Conservation (phyloP, 2,113 vertebrate genomes). For the Suricata suricatta region DNA sequence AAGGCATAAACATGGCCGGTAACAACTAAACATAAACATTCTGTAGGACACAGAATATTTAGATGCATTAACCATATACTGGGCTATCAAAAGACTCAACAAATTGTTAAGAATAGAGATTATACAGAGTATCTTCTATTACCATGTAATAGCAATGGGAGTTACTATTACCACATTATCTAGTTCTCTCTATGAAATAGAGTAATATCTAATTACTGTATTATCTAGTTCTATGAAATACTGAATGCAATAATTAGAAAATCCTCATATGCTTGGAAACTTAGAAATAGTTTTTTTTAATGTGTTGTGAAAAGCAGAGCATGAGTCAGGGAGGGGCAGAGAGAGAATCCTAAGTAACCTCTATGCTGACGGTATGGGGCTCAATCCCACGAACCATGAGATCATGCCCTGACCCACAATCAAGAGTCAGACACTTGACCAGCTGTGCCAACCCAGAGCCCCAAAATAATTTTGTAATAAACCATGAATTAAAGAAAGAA, state of each 20-base stretch:
- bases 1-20: not conserved
- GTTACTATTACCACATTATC: too few species aligned
- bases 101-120: not conserved
- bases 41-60: not conserved
- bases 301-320: too few species aligned
- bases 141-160: not conserved
- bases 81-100: not conserved
- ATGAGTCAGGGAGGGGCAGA: too few species aligned
- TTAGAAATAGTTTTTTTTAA: not conserved
- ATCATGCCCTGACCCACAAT: too few species aligned
- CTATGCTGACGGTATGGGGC: too few species aligned
- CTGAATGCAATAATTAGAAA: not conserved
- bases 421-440: too few species aligned
- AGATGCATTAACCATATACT: not conserved
- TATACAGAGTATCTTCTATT: not conserved
- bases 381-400: too few species aligned
- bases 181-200: not conserved
- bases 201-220: too few species aligned
- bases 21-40: not conserved
- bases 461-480: not conserved
- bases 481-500: not conserved
- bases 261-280: not conserved
- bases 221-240: not conserved
- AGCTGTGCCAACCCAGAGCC: too few species aligned
- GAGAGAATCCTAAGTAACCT: too few species aligned